Percentiles rank a stretch among this genome's conserved stretches.
Evolutionary conservation across 1,140 invertebrate species (phyloP).

Genomic region (Drosophila asahinai): DNA sequence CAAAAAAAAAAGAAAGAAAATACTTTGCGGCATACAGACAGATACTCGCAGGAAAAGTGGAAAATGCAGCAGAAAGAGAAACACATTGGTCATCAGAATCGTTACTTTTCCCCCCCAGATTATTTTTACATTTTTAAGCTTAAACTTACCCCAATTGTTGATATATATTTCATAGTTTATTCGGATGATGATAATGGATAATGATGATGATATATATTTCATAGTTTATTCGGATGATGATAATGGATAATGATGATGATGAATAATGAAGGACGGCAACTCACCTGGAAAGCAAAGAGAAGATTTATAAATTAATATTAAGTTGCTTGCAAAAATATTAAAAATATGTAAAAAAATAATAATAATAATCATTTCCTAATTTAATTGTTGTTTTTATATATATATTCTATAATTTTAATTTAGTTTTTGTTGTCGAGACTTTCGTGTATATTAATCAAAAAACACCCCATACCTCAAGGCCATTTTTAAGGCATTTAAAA

Average conservation of each 20-base stretch:
- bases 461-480: too few relatives aligned
- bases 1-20: conserved; percentile 2
- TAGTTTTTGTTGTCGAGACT: too few relatives aligned
- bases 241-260: too few relatives aligned
- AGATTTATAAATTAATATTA: background rate
- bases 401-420: too few relatives aligned
- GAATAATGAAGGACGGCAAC: conserved; percentile 16
- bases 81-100: background rate
- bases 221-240: background rate
- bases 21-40: conserved; percentile 9
- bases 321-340: background rate
- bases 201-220: background rate
- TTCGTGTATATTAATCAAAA: too few relatives aligned
- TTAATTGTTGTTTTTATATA: too few relatives aligned
- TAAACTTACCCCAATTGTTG: conserved; percentile 11
- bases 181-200: too few relatives aligned
- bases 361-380: too few relatives aligned
- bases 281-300: conserved; percentile 59
- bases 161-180: background rate
- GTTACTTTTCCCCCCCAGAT: background rate
- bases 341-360: too few relatives aligned
- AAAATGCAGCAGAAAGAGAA: background rate
- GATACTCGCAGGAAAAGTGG: background rate
- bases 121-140: background rate
- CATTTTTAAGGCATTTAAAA: too few relatives aligned